A percentile compares a stretch with the other conserved stretches of the same genome.
phyloP scores from a whole-genome alignment of 2,888 invertebrate genomes.

The Xestia xanthographa region DNA sequence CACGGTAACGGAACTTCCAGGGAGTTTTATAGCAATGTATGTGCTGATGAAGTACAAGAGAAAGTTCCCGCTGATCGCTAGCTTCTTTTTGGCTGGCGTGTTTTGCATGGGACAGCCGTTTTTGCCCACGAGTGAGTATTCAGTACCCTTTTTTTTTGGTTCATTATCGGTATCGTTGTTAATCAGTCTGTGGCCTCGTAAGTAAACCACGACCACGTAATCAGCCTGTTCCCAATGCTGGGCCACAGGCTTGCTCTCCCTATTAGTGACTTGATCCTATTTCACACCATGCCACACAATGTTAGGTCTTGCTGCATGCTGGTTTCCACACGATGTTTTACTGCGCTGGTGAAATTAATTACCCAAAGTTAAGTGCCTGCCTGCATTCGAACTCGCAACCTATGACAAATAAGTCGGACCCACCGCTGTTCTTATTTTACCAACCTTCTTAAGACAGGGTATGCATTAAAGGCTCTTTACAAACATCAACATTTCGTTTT shows the following conservation, averaged over 20 bases:
- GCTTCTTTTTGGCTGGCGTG: constrained; percentile 89
- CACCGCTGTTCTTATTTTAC: too few species aligned
- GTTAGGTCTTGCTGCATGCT: background rate
- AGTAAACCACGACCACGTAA: background rate
- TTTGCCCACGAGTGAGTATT: constrained; percentile 87
- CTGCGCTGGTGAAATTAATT: background rate
- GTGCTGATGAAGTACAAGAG: constrained; percentile 90
- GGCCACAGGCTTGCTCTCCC: background rate
- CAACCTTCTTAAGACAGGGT: too few species aligned
- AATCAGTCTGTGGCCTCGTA: background rate
- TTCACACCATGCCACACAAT: background rate
- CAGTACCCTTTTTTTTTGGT: background rate
- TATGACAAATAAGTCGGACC: background rate
- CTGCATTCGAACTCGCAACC: background rate
- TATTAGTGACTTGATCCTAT: background rate
- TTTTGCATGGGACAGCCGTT: constrained; percentile 91
- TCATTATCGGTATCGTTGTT: background rate
- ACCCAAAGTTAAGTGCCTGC: too few species aligned
- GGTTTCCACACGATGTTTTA: background rate
- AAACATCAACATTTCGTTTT: background rate
- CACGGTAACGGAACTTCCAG: constrained; percentile 90
- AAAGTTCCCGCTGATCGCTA: constrained; percentile 88
- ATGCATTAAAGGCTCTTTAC: too few species aligned
- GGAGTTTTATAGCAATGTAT: constrained; percentile 88
- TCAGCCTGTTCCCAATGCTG: background rate